Percentiles rank a stretch among this genome's conserved stretches.
Evolutionary conservation across 2,888 invertebrate species (phyloP).

Genomic region (Adelognathus sp.): DNA sequence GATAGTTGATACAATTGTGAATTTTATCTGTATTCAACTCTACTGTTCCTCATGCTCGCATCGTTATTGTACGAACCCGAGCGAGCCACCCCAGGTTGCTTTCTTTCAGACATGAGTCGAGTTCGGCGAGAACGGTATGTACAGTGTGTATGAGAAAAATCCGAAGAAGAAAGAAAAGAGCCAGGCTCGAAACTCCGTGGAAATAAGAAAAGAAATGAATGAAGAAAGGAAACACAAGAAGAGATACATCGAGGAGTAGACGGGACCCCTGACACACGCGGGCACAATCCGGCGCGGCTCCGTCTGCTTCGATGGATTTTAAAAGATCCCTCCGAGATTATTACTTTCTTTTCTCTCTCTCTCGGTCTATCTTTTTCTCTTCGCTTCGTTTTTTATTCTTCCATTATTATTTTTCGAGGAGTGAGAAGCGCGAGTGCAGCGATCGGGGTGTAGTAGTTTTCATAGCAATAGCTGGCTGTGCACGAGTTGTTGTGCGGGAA

Average conservation of each 20-base stretch:
- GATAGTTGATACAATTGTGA: background rate
- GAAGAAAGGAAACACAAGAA: constrained; percentile 54
- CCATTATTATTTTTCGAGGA: constrained; percentile 78
- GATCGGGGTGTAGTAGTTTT: constrained; percentile 22
- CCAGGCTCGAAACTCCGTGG: constrained; percentile 24
- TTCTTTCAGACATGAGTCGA: constrained; percentile 30
- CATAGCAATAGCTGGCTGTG: constrained; percentile 25
- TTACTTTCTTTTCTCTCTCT: constrained; percentile 79
- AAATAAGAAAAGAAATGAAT: constrained; percentile 43
- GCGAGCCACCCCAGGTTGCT: constrained; percentile 5
- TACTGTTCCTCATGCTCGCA: background rate
- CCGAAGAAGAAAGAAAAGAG: constrained; percentile 41
- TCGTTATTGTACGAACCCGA: background rate
- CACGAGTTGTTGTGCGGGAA: constrained; percentile 16
- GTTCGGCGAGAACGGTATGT: constrained; percentile 1
- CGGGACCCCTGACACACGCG: constrained; percentile 74
- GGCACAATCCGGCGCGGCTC: constrained; percentile 79
- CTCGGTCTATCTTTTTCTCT: constrained; percentile 75
- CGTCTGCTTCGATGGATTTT: constrained; percentile 81
- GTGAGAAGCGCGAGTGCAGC: constrained; percentile 47
- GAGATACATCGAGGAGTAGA: constrained; percentile 65
- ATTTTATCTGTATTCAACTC: background rate
- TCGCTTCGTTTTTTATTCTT: constrained; percentile 73
- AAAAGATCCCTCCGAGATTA: constrained; percentile 81
- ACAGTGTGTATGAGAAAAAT: constrained; percentile 10